Evolutionary conservation across 2,113 vertebrate genomes (phyloP).

Genomic region (Steatornis caripensis): DNA sequence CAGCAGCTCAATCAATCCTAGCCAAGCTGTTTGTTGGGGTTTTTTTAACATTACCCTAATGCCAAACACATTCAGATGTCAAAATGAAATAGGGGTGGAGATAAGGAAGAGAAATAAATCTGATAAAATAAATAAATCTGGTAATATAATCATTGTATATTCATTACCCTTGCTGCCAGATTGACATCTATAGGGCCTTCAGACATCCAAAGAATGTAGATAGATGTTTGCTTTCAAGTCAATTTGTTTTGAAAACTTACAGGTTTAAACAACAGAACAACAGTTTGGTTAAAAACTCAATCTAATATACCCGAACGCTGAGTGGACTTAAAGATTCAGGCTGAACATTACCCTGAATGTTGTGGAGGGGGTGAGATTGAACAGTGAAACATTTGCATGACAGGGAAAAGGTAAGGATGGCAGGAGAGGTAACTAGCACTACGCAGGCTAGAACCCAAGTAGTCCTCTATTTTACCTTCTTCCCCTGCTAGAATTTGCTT

Average conservation of each 20-base stretch:
- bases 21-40: background rate
- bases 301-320: background rate
- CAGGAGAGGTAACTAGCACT: rapidly evolving
- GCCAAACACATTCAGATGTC: background rate
- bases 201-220: background rate
- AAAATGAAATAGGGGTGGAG: background rate
- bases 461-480: background rate
- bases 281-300: background rate
- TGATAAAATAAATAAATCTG: background rate
- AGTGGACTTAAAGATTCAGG: background rate
- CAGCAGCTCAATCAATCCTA: background rate
- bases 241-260: background rate
- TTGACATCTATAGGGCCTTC: background rate
- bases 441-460: background rate
- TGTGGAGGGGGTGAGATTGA: background rate
- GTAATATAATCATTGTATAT: background rate
- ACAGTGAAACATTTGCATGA: background rate
- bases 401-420: background rate
- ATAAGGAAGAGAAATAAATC: background rate
- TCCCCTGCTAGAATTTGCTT: background rate
- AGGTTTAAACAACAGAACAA: background rate
- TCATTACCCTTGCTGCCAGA: background rate
- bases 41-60: background rate
- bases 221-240: background rate
- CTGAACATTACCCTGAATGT: background rate